These are phyloP conservation scores for Cryptosula pallasiana DNA, from an alignment of 2,888 invertebrate genomes.

Conservation along the genomic window DNA sequence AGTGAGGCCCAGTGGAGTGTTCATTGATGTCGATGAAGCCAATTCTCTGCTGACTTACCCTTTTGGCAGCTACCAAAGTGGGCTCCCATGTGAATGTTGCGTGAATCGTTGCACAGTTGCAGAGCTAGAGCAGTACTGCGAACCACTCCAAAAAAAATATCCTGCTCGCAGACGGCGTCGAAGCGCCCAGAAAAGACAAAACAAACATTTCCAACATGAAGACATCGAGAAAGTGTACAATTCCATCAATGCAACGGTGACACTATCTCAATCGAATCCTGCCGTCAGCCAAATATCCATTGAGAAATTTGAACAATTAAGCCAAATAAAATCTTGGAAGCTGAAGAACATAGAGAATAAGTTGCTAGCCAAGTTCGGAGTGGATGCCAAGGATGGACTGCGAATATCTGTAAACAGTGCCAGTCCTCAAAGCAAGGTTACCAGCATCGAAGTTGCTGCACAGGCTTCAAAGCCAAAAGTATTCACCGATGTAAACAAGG, in stretches of 20 bases:
- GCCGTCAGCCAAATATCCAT: neutral
- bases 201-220: conserved; percentile 6
- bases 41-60: neutral
- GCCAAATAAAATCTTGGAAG: neutral
- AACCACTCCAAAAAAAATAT: neutral
- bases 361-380: neutral
- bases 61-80: neutral
- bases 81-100: neutral
- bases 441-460: neutral
- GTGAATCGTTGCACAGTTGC: neutral
- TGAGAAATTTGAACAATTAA: neutral
- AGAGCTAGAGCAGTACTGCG: neutral
- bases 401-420: neutral
- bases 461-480: neutral
- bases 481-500: neutral
- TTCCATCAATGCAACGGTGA: neutral
- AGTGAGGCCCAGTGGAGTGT: neutral
- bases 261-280: neutral
- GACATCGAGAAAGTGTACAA: neutral
- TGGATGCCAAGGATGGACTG: neutral
- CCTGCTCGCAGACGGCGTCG: neutral
- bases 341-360: neutral
- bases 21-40: neutral
- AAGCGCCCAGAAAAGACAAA: conserved; percentile 25
- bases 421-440: neutral